These are phyloP conservation scores for Corythoichthys intestinalis DNA, from an alignment of 2,113 vertebrate genomes.

Conservation along the genomic window DNA sequence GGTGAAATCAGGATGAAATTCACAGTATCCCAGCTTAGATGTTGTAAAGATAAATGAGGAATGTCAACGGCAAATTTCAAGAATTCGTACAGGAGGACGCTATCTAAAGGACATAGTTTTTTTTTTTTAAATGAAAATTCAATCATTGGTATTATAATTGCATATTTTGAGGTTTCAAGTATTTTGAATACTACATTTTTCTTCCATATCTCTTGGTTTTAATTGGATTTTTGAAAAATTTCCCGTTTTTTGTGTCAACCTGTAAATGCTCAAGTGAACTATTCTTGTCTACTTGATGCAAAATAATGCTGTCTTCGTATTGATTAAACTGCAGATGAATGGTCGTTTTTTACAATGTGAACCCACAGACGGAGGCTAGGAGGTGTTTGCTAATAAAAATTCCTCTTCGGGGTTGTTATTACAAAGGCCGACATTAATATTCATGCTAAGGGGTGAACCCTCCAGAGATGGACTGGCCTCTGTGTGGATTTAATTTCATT, in stretches of 20 bases:
- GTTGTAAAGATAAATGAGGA: no score
- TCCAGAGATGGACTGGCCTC: conserved; percentile 42
- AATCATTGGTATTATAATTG: no score
- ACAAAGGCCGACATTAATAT: conserved; percentile 56
- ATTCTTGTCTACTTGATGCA: conserved; percentile 11
- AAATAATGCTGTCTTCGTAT: conserved; percentile 32
- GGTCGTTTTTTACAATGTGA: conserved; percentile 12
- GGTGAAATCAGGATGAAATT: no score
- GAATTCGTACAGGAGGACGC: no score
- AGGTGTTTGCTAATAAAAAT: conserved; percentile 34
- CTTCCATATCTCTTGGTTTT: no score
- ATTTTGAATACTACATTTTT: no score
- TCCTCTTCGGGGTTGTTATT: conserved; percentile 41
- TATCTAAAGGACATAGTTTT: no score
- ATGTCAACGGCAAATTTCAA: no score
- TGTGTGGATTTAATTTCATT: conserved; percentile 62
- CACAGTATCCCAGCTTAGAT: no score
- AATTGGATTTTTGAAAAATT: no score
- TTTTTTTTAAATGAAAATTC: no score
- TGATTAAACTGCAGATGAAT: conserved; percentile 30
- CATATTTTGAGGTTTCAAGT: no score
- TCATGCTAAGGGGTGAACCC: conserved; percentile 43
- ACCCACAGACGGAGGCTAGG: conserved; percentile 33
- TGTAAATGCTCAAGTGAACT: neutral
- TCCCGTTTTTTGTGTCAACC: neutral